These are phyloP conservation scores for Antheraea pernyi DNA, from an alignment of 1,140 invertebrate genomes.

Conservation along the genomic window DNA sequence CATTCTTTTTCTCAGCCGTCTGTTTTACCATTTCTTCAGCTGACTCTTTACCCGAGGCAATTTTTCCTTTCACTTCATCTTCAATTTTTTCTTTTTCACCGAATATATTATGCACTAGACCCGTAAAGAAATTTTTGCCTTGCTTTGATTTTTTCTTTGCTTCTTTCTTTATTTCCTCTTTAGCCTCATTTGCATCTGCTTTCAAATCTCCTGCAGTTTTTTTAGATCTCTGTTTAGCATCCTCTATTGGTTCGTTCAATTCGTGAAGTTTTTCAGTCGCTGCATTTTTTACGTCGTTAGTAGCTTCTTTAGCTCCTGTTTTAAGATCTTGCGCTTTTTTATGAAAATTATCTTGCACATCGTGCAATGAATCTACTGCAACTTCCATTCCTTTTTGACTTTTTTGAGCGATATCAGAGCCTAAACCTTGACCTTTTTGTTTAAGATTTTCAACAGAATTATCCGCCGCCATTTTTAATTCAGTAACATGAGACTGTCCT, in stretches of 20 bases:
- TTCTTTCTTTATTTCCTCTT: conserved; percentile 46
- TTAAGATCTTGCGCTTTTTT: conserved; percentile 39
- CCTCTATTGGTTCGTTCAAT: conserved; percentile 36
- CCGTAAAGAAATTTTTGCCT: conserved; percentile 67
- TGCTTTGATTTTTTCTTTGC: conserved; percentile 67
- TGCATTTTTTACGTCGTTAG: conserved; percentile 37
- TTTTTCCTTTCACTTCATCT: conserved; percentile 58
- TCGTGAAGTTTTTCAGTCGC: conserved; percentile 36
- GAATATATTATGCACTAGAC: conserved; percentile 64
- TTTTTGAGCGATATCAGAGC: conserved; percentile 25
- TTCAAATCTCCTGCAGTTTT: conserved; percentile 24
- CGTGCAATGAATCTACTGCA: conserved; percentile 31
- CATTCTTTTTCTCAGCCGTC: conserved; percentile 50
- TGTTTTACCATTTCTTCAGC: conserved; percentile 50
- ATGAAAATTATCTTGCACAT: conserved; percentile 37
- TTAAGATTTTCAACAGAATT: conserved; percentile 34
- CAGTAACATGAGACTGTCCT: conserved; percentile 36
- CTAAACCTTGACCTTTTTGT: conserved; percentile 27
- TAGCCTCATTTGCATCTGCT: conserved; percentile 37
- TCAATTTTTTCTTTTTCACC: conserved; percentile 71
- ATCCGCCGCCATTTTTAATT: conserved; percentile 33
- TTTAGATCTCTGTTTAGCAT: conserved; percentile 44
- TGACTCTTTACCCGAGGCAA: conserved; percentile 54
- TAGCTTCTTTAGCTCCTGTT: conserved; percentile 32
- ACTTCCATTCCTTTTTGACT: conserved; percentile 25